These are phyloP conservation scores for Neotoxoptera formosana DNA, from an alignment of 1,140 invertebrate genomes.

Conservation along the genomic window DNA sequence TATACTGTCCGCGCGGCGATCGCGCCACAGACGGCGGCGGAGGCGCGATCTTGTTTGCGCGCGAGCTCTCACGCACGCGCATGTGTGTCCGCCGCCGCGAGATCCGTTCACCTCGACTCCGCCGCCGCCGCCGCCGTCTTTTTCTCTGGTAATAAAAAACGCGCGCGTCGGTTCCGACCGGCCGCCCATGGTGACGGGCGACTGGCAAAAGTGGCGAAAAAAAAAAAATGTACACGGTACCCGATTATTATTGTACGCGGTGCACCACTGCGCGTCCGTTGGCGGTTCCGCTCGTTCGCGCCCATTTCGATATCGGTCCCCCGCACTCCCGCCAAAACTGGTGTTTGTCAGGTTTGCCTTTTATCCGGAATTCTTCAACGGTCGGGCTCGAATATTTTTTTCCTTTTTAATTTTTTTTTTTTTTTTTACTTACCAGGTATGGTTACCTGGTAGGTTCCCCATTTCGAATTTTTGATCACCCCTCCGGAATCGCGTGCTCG, in stretches of 20 bases:
- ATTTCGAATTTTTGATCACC: background rate
- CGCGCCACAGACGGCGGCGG: background rate
- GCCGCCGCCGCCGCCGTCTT: background rate
- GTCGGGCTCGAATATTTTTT: background rate
- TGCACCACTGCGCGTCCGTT: background rate
- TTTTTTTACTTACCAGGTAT: no score
- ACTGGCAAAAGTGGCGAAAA: background rate
- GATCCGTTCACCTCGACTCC: background rate
- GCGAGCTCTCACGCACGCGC: background rate
- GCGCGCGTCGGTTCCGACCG: conserved; percentile 5
- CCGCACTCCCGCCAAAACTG: background rate
- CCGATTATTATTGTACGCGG: background rate
- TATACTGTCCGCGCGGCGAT: background rate
- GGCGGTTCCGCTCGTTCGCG: background rate
- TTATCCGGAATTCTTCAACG: no score
- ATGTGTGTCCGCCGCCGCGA: background rate
- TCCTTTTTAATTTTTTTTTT: no score
- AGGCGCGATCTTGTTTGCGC: background rate
- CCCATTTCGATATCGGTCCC: background rate
- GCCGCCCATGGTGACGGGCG: background rate
- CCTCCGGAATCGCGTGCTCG: no score
- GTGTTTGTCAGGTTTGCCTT: background rate
- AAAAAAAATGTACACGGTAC: background rate
- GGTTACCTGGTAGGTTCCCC: background rate
- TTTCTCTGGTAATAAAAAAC: background rate